Evolutionary conservation across 35 echinoderm and acorn worm genomes (phyloP), one percentile per base, ranked within the genome.

Genomic region (Heliocidaris erythrogramma): DNA sequence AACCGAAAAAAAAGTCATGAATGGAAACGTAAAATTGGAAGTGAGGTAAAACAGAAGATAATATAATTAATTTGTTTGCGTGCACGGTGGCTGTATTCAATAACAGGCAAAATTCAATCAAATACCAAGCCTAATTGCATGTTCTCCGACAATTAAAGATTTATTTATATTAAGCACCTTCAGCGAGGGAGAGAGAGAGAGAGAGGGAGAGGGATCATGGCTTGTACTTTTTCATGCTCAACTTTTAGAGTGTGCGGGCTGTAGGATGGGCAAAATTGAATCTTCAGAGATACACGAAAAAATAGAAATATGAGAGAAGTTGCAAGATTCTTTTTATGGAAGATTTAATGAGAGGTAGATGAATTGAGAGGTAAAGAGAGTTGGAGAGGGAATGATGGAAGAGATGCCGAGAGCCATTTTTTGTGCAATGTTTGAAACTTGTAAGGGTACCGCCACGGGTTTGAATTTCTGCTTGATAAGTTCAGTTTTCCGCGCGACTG

Each of bases 381-480:
- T n/a, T 89, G 7, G 87, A 9, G 8, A 16, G 87, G 29, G 47
- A 42, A 11, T 13, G 47, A 48, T 42, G 47, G 31, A 12, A 89
- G 47, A 89, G 31, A 89, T 89, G 87, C 87, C 87, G 31, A 89
- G 31, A 89, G 47, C 31, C 87, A 89, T 89, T 89, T 89, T 89
- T 32, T 18, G 87, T 48, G 31, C 31, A 48, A 89, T 89, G 87
- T 78, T 89, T 89, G 87, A 89, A 89, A 89, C 87, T 89, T 89
- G 87, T 89, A 89, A 89, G 87, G 87, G 29, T 32, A 48, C 87
- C 87, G 87, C 87, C 87, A 89, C 87, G 87, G 87, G 31, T 89
- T 89, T 89, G 32, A 42, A 89, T 48, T 89, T 89, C 87, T 89
- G 87, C 87, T 89, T 89, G 87, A 89, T 32, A 89, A 89, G 47